Evolutionary conservation across 1,140 invertebrate species (phyloP).

Genomic region (Luehdorfia chinensis): DNA sequence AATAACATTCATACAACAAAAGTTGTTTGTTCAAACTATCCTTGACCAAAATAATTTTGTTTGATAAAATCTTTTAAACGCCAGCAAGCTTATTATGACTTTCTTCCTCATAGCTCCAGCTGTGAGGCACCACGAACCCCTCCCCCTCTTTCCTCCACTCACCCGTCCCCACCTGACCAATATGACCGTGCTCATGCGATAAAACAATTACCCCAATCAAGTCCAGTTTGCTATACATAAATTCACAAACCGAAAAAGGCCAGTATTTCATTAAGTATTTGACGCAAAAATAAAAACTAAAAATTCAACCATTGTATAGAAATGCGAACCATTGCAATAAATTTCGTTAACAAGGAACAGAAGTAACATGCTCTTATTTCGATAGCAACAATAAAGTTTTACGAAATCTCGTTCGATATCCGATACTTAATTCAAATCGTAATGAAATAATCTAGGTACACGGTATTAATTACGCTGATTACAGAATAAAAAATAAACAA

Average conservation of each 20-base stretch:
- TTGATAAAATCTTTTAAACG: constrained; percentile 63
- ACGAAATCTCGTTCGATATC: background rate
- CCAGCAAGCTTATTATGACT: constrained; percentile 52
- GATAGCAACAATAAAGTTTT: background rate
- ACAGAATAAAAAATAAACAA: constrained; percentile 37
- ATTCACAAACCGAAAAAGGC: constrained; percentile 48
- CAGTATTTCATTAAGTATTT: constrained; percentile 39
- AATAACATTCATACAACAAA: constrained; percentile 27
- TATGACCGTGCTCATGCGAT: constrained; percentile 60
- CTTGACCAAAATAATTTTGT: constrained; percentile 65
- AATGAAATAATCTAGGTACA: constrained; percentile 15
- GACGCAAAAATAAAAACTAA: constrained; percentile 18
- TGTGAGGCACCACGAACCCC: constrained; percentile 36
- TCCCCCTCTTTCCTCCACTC: constrained; percentile 14
- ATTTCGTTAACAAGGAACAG: too few relatives aligned
- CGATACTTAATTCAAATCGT: too few relatives aligned
- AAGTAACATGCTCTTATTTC: background rate
- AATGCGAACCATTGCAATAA: too few relatives aligned
- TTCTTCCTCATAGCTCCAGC: constrained; percentile 57
- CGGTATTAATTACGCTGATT: constrained; percentile 22
- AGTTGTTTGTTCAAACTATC: constrained; percentile 52
- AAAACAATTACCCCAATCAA: constrained; percentile 69
- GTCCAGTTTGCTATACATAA: constrained; percentile 44
- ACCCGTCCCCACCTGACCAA: constrained; percentile 31
- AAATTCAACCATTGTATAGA: too few relatives aligned